A percentile compares a stretch with the other conserved stretches of the same genome.
Evolutionary conservation across 2,113 vertebrate species (phyloP).

Genomic region (Charadrius vociferus): DNA sequence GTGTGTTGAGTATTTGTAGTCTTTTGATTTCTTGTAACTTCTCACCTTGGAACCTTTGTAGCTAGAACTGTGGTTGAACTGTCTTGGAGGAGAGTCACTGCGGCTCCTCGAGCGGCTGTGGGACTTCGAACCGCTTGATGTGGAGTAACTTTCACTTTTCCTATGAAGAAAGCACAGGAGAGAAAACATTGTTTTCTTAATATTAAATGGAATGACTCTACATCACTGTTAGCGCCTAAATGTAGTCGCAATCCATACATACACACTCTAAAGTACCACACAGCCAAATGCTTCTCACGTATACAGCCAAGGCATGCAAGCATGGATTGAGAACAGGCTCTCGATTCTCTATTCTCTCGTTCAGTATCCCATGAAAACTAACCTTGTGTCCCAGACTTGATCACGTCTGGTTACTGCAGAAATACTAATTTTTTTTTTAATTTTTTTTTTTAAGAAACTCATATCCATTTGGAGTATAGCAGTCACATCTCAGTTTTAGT

Average conservation of each 20-base stretch:
- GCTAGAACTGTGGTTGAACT: slow-evolving; percentile 56
- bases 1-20: slow-evolving; percentile 68
- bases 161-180: neutral
- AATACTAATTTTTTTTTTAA: too few species aligned
- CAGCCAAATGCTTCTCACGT: too few species aligned
- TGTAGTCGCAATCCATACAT: fast-evolving
- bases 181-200: fast-evolving
- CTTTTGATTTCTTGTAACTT: slow-evolving; percentile 73
- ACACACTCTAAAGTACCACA: neutral
- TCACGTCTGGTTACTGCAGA: too few species aligned
- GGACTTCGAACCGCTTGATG: slow-evolving; percentile 78
- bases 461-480: too few species aligned
- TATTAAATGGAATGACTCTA: neutral
- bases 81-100: slow-evolving; percentile 79
- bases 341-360: too few species aligned
- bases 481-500: too few species aligned
- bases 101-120: slow-evolving; percentile 81
- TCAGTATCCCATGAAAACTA: too few species aligned
- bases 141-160: slow-evolving; percentile 80
- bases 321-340: too few species aligned
- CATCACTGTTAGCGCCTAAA: neutral
- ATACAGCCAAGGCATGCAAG: too few species aligned
- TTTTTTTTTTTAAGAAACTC: too few species aligned
- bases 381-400: too few species aligned
- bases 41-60: slow-evolving; percentile 74